phyloP scores from a whole-genome alignment of 2,797 vertebrate genomes.

The Emys orbicularis region DNA sequence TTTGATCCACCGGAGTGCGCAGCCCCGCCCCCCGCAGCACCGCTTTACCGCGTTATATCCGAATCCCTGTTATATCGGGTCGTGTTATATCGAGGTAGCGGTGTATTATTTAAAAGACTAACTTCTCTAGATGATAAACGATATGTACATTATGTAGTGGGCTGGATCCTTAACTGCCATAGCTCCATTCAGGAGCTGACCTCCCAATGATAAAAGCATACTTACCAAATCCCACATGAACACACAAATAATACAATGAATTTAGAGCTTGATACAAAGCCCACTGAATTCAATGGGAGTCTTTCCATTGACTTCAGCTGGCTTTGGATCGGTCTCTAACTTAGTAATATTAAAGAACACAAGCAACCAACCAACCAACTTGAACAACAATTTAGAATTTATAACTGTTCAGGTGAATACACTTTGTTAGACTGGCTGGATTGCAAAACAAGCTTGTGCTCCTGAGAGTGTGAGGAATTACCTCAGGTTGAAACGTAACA shows the following conservation, averaged over 20 bases:
- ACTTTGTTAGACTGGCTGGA: neutral
- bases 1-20: too few species aligned
- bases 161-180: neutral
- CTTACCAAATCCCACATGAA: neutral
- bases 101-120: neutral
- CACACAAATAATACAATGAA: neutral
- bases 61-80: too few species aligned
- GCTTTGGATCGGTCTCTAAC: neutral
- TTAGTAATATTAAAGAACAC: neutral
- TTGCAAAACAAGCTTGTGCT: neutral
- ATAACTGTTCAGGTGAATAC: neutral
- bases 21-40: too few species aligned
- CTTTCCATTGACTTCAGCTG: neutral
- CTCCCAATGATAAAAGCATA: neutral
- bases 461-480: conserved; percentile 26
- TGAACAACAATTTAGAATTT: neutral
- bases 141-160: neutral
- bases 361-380: neutral
- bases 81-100: too few species aligned
- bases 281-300: neutral
- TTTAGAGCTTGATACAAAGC: accelerated
- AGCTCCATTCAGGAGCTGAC: neutral
- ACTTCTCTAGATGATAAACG: neutral
- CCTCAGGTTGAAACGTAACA: conserved; percentile 18
- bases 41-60: too few species aligned